Evolutionary conservation across 2,113 vertebrate genomes (phyloP).

Genomic region (Prionailurus bengalensis): DNA sequence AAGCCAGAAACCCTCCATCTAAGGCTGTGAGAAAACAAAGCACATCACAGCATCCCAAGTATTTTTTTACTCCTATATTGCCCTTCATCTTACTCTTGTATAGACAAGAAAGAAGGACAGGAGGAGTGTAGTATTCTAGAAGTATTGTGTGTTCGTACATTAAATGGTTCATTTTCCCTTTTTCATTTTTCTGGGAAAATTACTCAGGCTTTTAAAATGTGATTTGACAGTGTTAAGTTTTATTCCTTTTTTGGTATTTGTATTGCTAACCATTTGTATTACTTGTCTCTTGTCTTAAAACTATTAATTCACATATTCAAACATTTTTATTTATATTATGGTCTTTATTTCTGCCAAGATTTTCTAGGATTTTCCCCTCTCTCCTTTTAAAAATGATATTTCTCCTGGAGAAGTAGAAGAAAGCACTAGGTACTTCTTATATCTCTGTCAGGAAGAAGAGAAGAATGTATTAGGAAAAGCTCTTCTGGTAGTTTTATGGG

Average conservation of each 20-base stretch:
- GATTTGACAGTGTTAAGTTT: conserved; percentile 6
- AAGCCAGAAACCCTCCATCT: neutral
- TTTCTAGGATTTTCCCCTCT: neutral
- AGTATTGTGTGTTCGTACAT: neutral
- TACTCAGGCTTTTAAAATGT: neutral
- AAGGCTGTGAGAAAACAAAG: neutral
- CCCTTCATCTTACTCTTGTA: neutral
- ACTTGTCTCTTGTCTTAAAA: conserved; percentile 4
- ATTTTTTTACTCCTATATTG: neutral
- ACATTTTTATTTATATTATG: neutral
- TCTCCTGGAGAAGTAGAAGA: neutral
- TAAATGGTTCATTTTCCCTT: neutral
- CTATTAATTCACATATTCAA: conserved; percentile 34
- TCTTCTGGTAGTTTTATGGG: conserved; percentile 12
- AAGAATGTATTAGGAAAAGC: conserved; percentile 22
- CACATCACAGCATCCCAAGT: neutral
- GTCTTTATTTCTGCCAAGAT: conserved; percentile 24
- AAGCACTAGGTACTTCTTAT: neutral
- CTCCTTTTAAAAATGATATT: neutral
- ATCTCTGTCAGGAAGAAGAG: neutral
- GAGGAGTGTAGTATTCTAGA: neutral
- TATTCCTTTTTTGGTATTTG: conserved; percentile 32
- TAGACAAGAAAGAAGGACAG: neutral
- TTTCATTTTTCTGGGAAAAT: conserved; percentile 33
- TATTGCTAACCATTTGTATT: neutral